phyloP scores from a whole-genome alignment of 37 sponge, comb jelly and placozoan species.

The Chondrilla cf. caribensis region DNA sequence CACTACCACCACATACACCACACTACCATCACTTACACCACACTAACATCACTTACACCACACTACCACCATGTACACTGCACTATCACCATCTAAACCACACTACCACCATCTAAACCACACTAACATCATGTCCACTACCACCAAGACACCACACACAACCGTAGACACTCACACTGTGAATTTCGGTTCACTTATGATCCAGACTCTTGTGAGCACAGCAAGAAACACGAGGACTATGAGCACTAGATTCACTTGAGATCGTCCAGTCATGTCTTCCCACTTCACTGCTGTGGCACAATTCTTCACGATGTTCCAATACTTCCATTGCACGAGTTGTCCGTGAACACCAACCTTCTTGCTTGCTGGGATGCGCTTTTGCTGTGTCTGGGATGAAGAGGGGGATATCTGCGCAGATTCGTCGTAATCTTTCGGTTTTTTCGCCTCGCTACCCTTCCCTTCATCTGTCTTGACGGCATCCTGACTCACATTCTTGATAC shows the following conservation, averaged over 20 bases:
- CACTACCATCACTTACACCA: not conserved
- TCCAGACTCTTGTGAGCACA: conserved; percentile 16
- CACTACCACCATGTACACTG: not conserved
- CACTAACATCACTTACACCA: not conserved
- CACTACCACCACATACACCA: no score
- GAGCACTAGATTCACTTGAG: not conserved
- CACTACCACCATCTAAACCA: not conserved
- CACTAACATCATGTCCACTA: not conserved
- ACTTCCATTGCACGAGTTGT: not conserved
- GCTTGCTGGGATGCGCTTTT: no score
- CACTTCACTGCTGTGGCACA: not conserved
- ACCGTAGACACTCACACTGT: conserved; percentile 20
- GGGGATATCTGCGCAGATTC: no score
- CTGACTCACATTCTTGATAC: no score
- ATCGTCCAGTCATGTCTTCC: not conserved
- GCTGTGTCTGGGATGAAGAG: no score
- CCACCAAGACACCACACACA: no score
- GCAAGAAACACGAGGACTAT: not conserved
- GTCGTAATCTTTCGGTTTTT: no score
- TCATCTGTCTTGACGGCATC: no score
- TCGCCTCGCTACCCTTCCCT: no score
- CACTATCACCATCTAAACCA: not conserved
- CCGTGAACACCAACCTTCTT: no score
- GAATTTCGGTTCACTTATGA: conserved; percentile 6
- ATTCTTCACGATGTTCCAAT: not conserved